Evolutionary conservation across 2,113 vertebrate species (phyloP), one percentile per base, ranked within the genome.

Genomic region (Lasiurus borealis): DNA sequence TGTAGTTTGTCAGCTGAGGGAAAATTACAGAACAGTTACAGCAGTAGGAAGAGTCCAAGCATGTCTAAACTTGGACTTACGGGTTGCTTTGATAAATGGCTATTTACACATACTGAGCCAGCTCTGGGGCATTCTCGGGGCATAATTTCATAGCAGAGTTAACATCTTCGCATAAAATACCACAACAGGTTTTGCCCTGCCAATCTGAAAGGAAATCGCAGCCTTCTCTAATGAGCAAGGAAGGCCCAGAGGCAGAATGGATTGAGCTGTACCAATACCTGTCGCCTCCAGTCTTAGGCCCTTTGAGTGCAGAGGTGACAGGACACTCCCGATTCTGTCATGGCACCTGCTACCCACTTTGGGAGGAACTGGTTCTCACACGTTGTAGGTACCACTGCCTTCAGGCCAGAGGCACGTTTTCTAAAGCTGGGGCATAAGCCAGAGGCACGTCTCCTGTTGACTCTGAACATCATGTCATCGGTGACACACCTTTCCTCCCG

Each of bases 1-100:
- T 36, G 27, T 93, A 96, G 91, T 62, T 97, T 98, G 93, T 97
- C 95, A 96, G 93, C 88, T 84, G 76, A 97, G 97, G 94, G 93
- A 93, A 97, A 97, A 97, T 97, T 97, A 96, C 85, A 95, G 88
- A 78, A 95, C 59, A 81, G 93, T 89, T 96, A 93, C 21, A 64
- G 91, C 88, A 96, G 57, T 1, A 14, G 95, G 80, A 34, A 95
- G 97, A 97, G 40, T 40, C 40, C 40, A 40, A 40, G 40, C 40
- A 40, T 40, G 40, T 40, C 40, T 40, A 40, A 40, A 40, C 40
- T 40, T 40, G 40, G 40, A 40, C 40, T 97, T 91, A 95, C 44
- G 10, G 85, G 80, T 54, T 97, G 86, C 81, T 88, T 82, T n/a
- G 93, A 97, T 95, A 97, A 98, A 98, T 86, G 94, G 31, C 72